Evolutionary conservation across 2,113 vertebrate genomes (phyloP).

Genomic region (Tragelaphus strepsiceros): DNA sequence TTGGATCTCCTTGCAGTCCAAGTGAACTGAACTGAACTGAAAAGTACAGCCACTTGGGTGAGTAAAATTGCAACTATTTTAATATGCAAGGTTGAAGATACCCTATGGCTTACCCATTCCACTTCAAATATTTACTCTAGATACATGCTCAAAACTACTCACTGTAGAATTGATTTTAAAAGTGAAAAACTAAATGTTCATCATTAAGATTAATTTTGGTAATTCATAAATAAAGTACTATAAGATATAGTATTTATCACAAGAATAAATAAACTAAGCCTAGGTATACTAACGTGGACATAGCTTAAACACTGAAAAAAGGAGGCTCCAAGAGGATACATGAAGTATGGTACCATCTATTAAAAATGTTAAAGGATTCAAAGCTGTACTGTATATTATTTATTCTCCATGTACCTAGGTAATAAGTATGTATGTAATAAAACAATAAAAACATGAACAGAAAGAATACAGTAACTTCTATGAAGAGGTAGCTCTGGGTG

Average conservation of each 20-base stretch:
- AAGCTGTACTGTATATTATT: background rate
- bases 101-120: background rate
- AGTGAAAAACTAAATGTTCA: background rate
- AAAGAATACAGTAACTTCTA: background rate
- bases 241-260: background rate
- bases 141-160: background rate
- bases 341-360: background rate
- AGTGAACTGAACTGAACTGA: too few species aligned
- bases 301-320: background rate
- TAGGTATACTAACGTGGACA: background rate
- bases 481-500: background rate
- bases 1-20: too few species aligned
- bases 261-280: background rate
- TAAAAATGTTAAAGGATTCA: background rate
- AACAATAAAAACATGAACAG: background rate
- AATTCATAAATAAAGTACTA: background rate
- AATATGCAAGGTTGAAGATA: background rate
- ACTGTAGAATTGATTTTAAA: background rate
- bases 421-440: background rate
- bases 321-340: background rate
- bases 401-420: background rate
- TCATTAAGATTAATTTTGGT: background rate
- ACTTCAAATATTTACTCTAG: background rate
- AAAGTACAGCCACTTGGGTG: background rate
- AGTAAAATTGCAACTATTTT: background rate